Conservation (phyloP, 2,888 invertebrate species). For the Cerastis rubricosa region DNA sequence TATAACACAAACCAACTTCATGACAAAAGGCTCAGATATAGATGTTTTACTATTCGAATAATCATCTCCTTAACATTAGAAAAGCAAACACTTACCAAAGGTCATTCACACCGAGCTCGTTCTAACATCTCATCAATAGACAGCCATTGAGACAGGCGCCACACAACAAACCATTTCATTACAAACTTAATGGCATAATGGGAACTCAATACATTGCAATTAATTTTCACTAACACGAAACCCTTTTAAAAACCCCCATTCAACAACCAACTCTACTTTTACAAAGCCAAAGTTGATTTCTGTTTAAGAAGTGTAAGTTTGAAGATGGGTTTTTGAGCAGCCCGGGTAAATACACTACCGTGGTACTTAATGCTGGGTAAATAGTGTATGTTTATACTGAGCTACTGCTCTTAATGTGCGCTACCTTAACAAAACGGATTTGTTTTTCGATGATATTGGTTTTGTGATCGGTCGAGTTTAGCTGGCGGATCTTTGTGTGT, state of each 20-base stretch:
- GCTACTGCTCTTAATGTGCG: constrained; percentile 72
- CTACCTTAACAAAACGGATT: constrained; percentile 69
- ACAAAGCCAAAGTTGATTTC: background rate
- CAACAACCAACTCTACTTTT: constrained; percentile 13
- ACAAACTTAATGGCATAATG: constrained; percentile 61
- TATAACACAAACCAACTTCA: background rate
- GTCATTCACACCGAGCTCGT: constrained; percentile 36
- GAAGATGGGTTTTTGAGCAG: constrained; percentile 59
- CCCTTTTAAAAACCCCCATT: constrained; percentile 50
- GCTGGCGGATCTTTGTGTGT: constrained; percentile 32
- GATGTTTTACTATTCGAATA: constrained; percentile 1
- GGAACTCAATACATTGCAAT: constrained; percentile 69
- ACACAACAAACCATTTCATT: constrained; percentile 61
- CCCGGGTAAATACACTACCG: constrained; percentile 74
- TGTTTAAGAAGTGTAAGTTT: constrained; percentile 16
- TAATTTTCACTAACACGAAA: constrained; percentile 64
- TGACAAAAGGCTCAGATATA: background rate
- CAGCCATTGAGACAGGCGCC: constrained; percentile 55
- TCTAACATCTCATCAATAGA: constrained; percentile 32
- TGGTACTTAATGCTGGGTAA: constrained; percentile 77
- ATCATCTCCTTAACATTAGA: background rate
- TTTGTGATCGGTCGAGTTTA: constrained; percentile 34
- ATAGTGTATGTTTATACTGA: constrained; percentile 70
- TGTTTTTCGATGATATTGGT: constrained; percentile 58
- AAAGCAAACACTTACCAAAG: constrained; percentile 29